Base-by-base conservation (phyloP, 2,888 invertebrate genomes). In the Agriopis aurantiaria region DNA sequence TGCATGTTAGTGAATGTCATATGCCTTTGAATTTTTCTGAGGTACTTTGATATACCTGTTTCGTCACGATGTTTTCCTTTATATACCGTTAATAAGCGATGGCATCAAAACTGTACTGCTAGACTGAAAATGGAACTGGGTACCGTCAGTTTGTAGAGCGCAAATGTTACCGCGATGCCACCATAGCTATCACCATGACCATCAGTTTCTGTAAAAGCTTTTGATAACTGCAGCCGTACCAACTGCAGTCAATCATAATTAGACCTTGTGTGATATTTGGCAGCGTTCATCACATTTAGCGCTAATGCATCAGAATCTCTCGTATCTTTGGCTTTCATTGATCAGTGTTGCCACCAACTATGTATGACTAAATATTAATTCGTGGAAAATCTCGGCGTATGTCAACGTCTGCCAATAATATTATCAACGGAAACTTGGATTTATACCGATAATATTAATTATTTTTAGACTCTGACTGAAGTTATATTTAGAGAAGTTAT, bases 401-500 rank as follows among this genome's bases (percentile, higher is more conserved):
- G 69, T 69, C 60, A 65, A 61, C 65, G 65, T 61, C 46, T 65
- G 69, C 69, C 68, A 71, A 60, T 65, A 53, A 23, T 52, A 23
- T 57, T 61, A 65, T 43, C 14, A 65, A 48, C 65, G 65, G 62
- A 69, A 62, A 56, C 52, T 61, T 48, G 62, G 46, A 65, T 65
- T 49, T 65, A 62, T 65, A 58, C 14, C 59, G 48, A 57, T 61
- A 23, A 57, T 65, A 65, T 61, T 41, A 52, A 33, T 53, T 65
- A 65, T 69, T 69, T 61, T 61, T 69, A 65, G 57, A n/a, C 7
- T 53, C 57, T 52, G 61, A 61, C 61, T 40, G 45, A 4, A 5
- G 55, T 52, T 69, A 61, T 65, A 55, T 60, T 49, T 60, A 46
- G 60, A 41, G 33, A 40, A 8, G 55, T 69, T 8, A 65, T 59